Base-by-base conservation (phyloP, 2,113 vertebrate species). In the Upupa epops region DNA sequence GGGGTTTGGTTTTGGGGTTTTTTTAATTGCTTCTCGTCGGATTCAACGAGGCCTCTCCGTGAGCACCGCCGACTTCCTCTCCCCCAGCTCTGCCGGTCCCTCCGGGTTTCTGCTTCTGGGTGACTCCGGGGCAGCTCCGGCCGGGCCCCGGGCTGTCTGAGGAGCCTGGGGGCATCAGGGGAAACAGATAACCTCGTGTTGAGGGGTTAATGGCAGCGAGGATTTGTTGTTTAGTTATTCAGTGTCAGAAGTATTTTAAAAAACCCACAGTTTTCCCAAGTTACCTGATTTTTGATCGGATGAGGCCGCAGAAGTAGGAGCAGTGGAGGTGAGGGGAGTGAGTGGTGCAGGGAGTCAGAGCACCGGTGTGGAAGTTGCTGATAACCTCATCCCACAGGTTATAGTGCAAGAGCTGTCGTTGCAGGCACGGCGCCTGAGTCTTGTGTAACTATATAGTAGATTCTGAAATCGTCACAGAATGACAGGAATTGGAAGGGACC, bases 1-100 rank as follows among this genome's bases (percentile, higher is more conserved):
- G 16, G 46, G 46, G 18, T 48, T 19, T 8, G 46, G 46, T 17
- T 48, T 21, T 48, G 46, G 18, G 18, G 46, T 21, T 48, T 17
- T 19, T 19, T 48, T 48, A 19, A 9, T 21, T 48, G 14, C 14
- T 79, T 16, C 3, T 5, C 0, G 31, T 36, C 17, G n/a, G 11
- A 0, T 16, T 51, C n/a, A 6, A 0, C 3, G 22, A 25, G 90
- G 78, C 85, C 71, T 82, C 22, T 12, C 6, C 3, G 0, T 1
- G 37, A 29, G 87, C 51, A 11, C 52, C 29, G 0, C 16, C 0
- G 7, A 8, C 19, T 54, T 48, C 18, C 19, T 48, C 46, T 21
- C 11, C 18, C 18, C 2, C 11, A 3, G 60, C 45, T 22, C 34
- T 7, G 61, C 36, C 78, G 3, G 58, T 2, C 34, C 21, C 3